These are phyloP conservation scores for Euplexia lucipara DNA, from an alignment of 2,888 invertebrate genomes.

Conservation along the genomic window DNA sequence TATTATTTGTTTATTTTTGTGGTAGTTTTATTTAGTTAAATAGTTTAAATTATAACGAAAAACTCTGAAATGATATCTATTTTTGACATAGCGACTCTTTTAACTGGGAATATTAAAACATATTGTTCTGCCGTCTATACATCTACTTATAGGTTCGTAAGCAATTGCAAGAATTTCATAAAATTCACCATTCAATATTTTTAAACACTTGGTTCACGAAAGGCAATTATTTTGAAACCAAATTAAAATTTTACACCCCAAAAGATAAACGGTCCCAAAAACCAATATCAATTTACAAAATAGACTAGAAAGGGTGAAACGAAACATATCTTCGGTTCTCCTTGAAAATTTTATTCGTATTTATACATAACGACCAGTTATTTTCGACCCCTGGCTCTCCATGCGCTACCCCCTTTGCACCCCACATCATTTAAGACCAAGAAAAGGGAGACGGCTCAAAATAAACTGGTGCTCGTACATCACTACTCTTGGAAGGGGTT, in stretches of 20 bases:
- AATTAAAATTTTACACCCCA: constrained; percentile 77
- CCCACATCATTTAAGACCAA: constrained; percentile 30
- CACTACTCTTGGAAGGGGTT: constrained; percentile 81
- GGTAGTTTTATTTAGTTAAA: too few relatives aligned
- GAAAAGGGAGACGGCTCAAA: constrained; percentile 63
- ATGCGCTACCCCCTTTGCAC: constrained; percentile 42
- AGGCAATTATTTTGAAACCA: constrained; percentile 59
- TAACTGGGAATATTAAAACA: too few relatives aligned
- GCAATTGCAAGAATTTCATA: not conserved
- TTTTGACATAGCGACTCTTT: too few relatives aligned
- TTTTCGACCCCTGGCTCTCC: constrained; percentile 64
- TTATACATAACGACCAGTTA: constrained; percentile 76
- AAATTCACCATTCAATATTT: constrained; percentile 14
- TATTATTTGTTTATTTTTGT: not conserved
- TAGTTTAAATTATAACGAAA: not conserved
- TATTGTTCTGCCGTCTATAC: too few relatives aligned
- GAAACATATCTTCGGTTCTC: constrained; percentile 80
- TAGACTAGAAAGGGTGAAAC: constrained; percentile 83
- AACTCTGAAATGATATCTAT: too few relatives aligned
- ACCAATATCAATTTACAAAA: constrained; percentile 86
- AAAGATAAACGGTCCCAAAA: constrained; percentile 76
- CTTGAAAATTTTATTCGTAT: constrained; percentile 88
- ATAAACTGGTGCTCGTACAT: constrained; percentile 76
- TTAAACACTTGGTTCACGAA: constrained; percentile 14
- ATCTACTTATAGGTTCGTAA: too few relatives aligned